Evolutionary conservation across 2,113 vertebrate species (phyloP).

Genomic region (Esox niger): DNA sequence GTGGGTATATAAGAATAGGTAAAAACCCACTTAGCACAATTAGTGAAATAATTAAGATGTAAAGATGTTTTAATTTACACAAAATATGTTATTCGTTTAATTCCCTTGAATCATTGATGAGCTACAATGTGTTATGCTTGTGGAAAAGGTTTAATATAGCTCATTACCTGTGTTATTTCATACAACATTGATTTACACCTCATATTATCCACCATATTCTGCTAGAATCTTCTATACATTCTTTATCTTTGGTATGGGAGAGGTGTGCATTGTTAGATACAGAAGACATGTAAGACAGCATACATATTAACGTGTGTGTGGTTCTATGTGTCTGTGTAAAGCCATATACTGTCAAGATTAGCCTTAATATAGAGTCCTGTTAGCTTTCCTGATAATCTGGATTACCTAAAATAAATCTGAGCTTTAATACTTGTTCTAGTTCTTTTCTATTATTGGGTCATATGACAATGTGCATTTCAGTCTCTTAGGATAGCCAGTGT

Average conservation of each 20-base stretch:
- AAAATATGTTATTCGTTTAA: no score
- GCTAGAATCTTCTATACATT: no score
- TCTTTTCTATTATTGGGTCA: neutral
- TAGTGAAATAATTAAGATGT: no score
- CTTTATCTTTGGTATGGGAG: no score
- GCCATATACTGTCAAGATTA: conserved; percentile 47
- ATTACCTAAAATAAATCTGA: conserved; percentile 40
- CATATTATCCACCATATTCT: neutral
- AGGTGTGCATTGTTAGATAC: no score
- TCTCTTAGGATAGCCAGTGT: neutral
- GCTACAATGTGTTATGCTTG: conserved; percentile 58
- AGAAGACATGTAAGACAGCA: neutral
- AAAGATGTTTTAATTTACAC: no score
- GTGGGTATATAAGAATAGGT: no score
- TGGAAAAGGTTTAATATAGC: no score
- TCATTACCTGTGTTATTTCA: no score
- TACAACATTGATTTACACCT: no score
- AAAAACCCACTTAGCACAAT: no score
- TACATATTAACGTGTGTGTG: conserved; percentile 6
- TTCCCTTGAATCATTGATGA: no score
- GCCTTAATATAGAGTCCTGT: conserved; percentile 43
- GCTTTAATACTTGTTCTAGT: conserved; percentile 34
- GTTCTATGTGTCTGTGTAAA: conserved; percentile 17
- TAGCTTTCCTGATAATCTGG: conserved; percentile 33
- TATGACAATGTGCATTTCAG: conserved; percentile 3